Conservation (phyloP, 2,797 vertebrate genomes). For the Myotis daubentonii region DNA sequence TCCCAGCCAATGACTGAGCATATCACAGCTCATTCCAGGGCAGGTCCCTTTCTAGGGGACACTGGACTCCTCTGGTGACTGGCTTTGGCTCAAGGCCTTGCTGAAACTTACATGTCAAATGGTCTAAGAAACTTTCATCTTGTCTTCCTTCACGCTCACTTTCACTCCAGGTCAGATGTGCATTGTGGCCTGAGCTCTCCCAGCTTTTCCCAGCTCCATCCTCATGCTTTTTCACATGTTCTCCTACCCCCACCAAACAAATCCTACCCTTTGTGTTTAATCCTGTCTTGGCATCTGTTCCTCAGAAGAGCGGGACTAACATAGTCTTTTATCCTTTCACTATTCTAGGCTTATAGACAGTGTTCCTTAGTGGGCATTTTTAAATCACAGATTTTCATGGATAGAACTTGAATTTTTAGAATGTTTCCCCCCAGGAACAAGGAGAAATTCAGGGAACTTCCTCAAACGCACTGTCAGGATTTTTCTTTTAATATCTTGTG, state of each 20-base stretch:
- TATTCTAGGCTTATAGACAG: neutral
- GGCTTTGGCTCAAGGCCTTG: neutral
- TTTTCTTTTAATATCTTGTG: neutral
- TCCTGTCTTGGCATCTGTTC: neutral
- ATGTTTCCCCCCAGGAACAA: neutral
- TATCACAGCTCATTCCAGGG: neutral
- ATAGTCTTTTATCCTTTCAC: neutral
- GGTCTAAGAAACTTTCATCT: neutral
- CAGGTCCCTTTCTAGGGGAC: neutral
- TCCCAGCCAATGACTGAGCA: neutral
- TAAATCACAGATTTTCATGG: neutral
- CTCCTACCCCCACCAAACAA: neutral
- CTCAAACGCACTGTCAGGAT: neutral
- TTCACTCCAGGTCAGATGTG: neutral
- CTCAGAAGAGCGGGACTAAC: neutral
- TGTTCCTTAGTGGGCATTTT: neutral
- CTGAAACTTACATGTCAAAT: neutral
- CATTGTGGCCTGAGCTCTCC: neutral
- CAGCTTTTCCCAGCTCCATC: neutral
- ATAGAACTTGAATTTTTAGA: neutral
- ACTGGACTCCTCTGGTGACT: neutral
- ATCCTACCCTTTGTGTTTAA: neutral
- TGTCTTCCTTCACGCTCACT: neutral
- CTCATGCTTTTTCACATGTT: neutral
- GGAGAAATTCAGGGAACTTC: slow-evolving; percentile 11